A percentile compares a stretch with the other conserved stretches of the same genome.
Conservation (phyloP, 1,140 invertebrate species). For the Schlechtendalia chinensis region DNA sequence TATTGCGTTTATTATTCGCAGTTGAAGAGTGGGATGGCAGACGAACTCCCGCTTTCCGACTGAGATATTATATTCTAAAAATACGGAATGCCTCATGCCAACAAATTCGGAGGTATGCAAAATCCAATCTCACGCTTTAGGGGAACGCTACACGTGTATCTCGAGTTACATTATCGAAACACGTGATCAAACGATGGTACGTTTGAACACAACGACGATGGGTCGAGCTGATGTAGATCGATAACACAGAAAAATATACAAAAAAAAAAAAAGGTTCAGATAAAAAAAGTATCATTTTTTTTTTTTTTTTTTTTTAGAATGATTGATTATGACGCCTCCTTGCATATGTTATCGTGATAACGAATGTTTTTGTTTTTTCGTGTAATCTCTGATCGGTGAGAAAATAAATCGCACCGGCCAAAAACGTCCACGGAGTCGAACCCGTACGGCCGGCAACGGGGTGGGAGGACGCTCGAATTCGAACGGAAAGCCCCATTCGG, state of each 20-base stretch:
- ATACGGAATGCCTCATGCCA: constrained; percentile 39
- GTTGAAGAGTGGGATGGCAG: constrained; percentile 7
- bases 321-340: too few relatives aligned
- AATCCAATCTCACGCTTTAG: constrained; percentile 27
- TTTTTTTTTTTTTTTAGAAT: too few relatives aligned
- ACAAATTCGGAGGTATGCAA: constrained; percentile 33
- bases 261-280: neutral
- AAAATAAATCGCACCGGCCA: too few relatives aligned
- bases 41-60: constrained; percentile 27
- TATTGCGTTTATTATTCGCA: constrained; percentile 35
- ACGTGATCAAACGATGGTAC: neutral
- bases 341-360: too few relatives aligned
- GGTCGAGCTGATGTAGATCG: neutral
- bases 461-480: too few relatives aligned
- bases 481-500: too few relatives aligned
- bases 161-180: neutral
- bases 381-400: too few relatives aligned
- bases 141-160: too few relatives aligned
- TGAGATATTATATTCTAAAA: constrained; percentile 39
- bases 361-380: too few relatives aligned
- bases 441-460: too few relatives aligned
- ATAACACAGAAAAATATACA: neutral
- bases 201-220: neutral
- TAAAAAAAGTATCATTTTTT: too few relatives aligned
- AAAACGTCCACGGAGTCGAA: too few relatives aligned